Conservation (phyloP, 1,140 invertebrate genomes). For the Drosophila lowei region DNA sequence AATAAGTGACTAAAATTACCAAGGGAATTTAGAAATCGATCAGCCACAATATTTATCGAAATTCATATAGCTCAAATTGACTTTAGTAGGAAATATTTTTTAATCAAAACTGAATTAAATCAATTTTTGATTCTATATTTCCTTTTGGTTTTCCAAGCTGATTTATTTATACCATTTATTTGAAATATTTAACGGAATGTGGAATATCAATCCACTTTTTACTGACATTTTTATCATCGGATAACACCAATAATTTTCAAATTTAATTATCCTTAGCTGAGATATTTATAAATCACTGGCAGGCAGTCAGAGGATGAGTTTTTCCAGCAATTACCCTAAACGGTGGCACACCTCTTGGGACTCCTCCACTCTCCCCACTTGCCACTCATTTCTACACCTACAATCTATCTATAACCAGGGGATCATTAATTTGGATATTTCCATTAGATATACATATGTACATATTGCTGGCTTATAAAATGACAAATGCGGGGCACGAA, state of each 20-base stretch:
- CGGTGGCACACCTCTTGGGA: not conserved
- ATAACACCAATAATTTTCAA: constrained; percentile 19
- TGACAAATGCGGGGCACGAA: constrained; percentile 44
- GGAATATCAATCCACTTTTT: constrained; percentile 6
- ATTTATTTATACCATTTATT: too few species aligned
- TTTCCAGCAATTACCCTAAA: not conserved
- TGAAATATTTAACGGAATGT: constrained; percentile 7
- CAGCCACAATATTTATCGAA: too few species aligned
- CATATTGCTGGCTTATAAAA: constrained; percentile 38
- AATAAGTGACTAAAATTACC: too few species aligned
- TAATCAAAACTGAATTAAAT: too few species aligned
- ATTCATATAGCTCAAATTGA: too few species aligned
- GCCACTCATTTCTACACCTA: not conserved
- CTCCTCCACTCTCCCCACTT: not conserved
- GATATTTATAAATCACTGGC: constrained; percentile 21
- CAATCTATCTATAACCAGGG: constrained; percentile 35
- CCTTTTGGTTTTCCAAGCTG: too few species aligned
- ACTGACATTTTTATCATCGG: constrained; percentile 20
- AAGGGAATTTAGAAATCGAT: too few species aligned
- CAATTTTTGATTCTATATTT: too few species aligned
- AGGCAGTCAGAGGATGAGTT: not conserved
- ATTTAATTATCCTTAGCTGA: constrained; percentile 15
- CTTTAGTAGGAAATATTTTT: too few species aligned
- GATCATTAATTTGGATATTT: constrained; percentile 40
- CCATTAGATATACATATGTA: not conserved